phyloP scores from a whole-genome alignment of 2,113 vertebrate genomes.

The Mirounga angustirostris region DNA sequence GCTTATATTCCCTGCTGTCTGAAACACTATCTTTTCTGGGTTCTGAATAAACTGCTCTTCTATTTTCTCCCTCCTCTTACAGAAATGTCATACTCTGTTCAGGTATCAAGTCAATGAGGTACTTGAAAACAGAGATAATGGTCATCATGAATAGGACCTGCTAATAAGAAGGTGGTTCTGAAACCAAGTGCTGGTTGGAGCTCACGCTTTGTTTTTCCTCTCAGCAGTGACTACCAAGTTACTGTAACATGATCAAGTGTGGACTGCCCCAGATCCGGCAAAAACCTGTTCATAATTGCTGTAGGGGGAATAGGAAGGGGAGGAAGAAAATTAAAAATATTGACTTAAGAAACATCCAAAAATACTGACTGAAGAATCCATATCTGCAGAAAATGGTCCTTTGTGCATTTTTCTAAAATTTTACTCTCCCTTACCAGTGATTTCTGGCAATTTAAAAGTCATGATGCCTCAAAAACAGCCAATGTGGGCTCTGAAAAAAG shows the following conservation, averaged over 20 bases:
- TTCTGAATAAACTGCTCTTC: background rate
- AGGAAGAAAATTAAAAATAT: background rate
- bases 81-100: background rate
- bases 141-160: background rate
- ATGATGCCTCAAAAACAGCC: background rate
- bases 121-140: slow-evolving; percentile 18
- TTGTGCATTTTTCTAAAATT: background rate
- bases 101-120: background rate
- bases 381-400: background rate
- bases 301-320: background rate
- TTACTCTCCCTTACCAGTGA: background rate
- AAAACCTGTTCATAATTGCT: background rate
- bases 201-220: background rate
- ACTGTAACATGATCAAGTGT: background rate
- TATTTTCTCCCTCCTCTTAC: background rate
- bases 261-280: background rate
- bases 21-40: background rate
- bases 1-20: background rate
- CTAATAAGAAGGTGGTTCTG: background rate
- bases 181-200: background rate
- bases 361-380: background rate
- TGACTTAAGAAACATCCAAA: slow-evolving; percentile 18
- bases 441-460: slow-evolving; percentile 44
- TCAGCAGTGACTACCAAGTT: background rate
- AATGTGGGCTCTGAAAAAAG: background rate